These are phyloP conservation scores for Epinephelus cyanopodus DNA, from an alignment of 2,113 vertebrate genomes.

Conservation along the genomic window DNA sequence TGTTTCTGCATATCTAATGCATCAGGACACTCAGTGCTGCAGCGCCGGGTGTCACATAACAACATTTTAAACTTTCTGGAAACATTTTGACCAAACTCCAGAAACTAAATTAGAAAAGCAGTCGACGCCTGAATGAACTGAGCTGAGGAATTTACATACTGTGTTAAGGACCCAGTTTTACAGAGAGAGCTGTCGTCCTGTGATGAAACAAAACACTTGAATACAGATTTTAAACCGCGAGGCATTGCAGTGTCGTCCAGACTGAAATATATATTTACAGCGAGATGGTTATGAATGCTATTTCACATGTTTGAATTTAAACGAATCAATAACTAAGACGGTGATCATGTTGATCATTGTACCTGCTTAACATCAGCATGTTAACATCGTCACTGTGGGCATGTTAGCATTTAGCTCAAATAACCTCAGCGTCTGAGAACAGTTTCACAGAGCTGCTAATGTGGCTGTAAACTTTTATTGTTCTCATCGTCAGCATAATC, in stretches of 20 bases:
- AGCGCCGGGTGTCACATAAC: background rate
- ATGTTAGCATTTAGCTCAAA: background rate
- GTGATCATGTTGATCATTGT: background rate
- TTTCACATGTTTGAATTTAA: background rate
- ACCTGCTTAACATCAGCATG: background rate
- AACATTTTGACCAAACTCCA: background rate
- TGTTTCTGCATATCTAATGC: conserved; percentile 43
- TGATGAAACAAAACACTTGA: no score
- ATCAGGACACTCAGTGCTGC: background rate
- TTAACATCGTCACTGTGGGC: background rate
- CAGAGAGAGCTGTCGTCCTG: no score
- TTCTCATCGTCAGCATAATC: no score
- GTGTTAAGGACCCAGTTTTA: background rate
- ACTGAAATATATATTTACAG: no score
- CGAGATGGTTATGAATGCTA: no score
- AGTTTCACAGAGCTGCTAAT: no score
- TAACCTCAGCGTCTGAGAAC: no score
- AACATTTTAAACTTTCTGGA: background rate
- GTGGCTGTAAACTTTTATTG: no score
- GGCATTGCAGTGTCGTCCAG: no score
- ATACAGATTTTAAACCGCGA: no score
- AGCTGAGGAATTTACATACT: no score
- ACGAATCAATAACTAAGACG: no score
- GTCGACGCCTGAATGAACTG: background rate
- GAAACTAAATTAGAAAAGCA: background rate